Conservation (phyloP, 2,888 invertebrate species). For the Lottia scabra region DNA sequence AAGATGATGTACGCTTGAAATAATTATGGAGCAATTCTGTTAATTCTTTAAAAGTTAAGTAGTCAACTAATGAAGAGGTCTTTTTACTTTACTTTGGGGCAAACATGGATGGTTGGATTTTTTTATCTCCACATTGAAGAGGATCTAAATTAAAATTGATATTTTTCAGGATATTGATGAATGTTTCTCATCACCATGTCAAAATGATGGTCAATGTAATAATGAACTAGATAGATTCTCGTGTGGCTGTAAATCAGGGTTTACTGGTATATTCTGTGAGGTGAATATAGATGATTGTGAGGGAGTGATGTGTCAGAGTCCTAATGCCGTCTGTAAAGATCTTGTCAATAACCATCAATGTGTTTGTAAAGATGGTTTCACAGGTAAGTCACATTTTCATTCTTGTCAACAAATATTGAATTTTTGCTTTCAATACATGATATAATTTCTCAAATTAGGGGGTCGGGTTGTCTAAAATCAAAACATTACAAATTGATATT, state of each 20-base stretch:
- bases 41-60: no score
- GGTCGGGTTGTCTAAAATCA: no score
- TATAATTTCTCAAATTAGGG: no score
- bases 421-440: no score
- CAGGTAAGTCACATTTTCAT: constrained; percentile 40
- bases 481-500: no score
- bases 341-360: constrained; percentile 36
- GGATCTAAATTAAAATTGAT: background rate
- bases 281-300: constrained; percentile 44
- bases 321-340: constrained; percentile 36
- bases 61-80: no score
- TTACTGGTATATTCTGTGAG: constrained; percentile 36
- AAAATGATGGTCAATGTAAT: constrained; percentile 40
- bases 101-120: background rate
- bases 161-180: constrained; percentile 47
- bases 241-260: constrained; percentile 38
- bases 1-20: no score
- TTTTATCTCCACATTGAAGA: background rate
- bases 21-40: no score
- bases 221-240: constrained; percentile 23
- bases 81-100: background rate
- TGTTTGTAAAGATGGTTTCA: constrained; percentile 44
- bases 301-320: constrained; percentile 32
- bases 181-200: constrained; percentile 45
- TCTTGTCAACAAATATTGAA: no score